These are phyloP conservation scores for Smutsia temminckii DNA, from an alignment of 2,797 vertebrate species.

Conservation along the genomic window DNA sequence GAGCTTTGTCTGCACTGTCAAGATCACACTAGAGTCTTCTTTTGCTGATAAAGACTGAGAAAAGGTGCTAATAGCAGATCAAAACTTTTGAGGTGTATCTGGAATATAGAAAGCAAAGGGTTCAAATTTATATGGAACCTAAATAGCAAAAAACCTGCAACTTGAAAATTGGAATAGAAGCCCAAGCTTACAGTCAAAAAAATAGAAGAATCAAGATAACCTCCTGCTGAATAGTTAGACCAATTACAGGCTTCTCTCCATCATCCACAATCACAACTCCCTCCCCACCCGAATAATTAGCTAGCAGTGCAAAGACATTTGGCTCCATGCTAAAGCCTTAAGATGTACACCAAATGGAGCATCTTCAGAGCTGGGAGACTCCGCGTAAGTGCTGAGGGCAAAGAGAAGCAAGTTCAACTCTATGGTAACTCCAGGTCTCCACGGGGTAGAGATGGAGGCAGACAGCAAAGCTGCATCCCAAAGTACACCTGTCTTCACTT, in stretches of 20 bases:
- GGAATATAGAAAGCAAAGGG: neutral
- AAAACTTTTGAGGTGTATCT: neutral
- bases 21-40: neutral
- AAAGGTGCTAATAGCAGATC: neutral
- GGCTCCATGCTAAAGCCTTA: neutral
- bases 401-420: neutral
- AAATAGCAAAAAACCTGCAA: conserved; percentile 22
- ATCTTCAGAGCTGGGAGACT: neutral
- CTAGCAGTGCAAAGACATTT: neutral
- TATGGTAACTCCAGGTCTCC: neutral
- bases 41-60: conserved; percentile 37
- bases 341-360: neutral
- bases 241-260: too few relatives aligned
- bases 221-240: too few relatives aligned
- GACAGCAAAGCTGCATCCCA: neutral
- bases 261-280: neutral
- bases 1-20: neutral
- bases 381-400: neutral
- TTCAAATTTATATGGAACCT: neutral
- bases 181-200: neutral
- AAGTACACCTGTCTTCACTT: neutral
- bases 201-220: neutral
- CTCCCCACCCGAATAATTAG: neutral
- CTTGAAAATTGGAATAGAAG: neutral
- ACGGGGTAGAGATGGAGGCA: neutral